Evolutionary conservation across 2,888 invertebrate species (phyloP).

Genomic region (Urechis unicinctus): DNA sequence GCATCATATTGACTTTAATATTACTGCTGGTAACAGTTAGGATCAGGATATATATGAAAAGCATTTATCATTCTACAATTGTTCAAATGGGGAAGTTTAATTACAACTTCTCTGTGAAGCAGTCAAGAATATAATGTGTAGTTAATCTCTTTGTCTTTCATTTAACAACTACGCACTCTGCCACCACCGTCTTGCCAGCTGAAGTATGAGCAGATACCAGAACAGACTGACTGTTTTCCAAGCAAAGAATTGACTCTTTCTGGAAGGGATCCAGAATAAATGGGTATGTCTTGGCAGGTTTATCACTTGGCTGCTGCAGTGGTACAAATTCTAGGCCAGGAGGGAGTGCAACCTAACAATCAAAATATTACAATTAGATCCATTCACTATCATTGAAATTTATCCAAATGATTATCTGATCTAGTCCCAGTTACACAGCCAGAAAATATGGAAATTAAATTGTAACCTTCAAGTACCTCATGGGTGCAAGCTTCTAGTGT

Average conservation of each 20-base stretch:
- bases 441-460: neutral
- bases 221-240: slow-evolving; percentile 97
- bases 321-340: slow-evolving; percentile 74
- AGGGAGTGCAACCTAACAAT: slow-evolving; percentile 66
- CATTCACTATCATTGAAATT: neutral
- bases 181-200: slow-evolving; percentile 95
- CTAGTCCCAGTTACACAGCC: neutral
- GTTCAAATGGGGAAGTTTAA: no score
- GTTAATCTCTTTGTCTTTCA: neutral
- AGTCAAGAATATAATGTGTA: neutral
- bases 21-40: neutral
- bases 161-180: slow-evolving; percentile 70
- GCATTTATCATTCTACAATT: no score
- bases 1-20: slow-evolving; percentile 3
- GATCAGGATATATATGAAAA: no score
- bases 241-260: slow-evolving; percentile 89
- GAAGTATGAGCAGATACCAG: slow-evolving; percentile 98
- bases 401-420: neutral
- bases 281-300: slow-evolving; percentile 83
- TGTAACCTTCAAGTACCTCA: slow-evolving; percentile 59
- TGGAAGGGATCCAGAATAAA: slow-evolving; percentile 97
- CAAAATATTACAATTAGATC: neutral
- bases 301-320: slow-evolving; percentile 49
- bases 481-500: slow-evolving; percentile 90
- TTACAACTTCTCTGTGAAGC: no score